phyloP scores from a whole-genome alignment of 2,113 vertebrate species.

The Psilopsiagon aymara region DNA sequence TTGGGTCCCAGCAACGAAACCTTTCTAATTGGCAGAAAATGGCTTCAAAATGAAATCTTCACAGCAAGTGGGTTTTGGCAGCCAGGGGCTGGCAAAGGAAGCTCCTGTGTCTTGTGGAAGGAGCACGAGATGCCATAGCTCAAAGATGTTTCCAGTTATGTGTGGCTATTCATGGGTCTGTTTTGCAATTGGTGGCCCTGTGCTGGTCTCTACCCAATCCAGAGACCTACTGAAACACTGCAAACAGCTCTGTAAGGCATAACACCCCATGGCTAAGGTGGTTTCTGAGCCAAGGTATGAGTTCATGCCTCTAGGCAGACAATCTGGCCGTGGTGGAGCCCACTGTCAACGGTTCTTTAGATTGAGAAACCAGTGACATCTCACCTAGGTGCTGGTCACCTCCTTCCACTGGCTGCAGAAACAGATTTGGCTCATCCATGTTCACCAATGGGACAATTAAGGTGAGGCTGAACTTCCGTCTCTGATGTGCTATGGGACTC shows the following conservation, averaged over 20 bases:
- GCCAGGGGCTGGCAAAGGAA: neutral
- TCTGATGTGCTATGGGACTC: too few relatives aligned
- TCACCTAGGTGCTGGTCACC: neutral
- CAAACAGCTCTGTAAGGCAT: neutral
- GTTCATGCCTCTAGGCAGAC: neutral
- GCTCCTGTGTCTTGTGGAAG: neutral
- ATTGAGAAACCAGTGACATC: neutral
- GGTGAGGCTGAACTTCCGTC: neutral
- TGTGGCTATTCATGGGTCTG: neutral
- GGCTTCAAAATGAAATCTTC: neutral
- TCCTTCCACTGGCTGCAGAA: neutral
- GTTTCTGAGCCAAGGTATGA: neutral
- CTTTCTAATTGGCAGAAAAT: neutral
- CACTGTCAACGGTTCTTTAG: neutral
- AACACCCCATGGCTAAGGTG: neutral
- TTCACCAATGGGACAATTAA: neutral
- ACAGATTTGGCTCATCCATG: neutral
- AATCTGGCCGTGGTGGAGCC: neutral
- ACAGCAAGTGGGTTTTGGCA: neutral
- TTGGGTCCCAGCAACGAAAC: neutral
- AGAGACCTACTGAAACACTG: neutral
- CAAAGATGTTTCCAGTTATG: neutral
- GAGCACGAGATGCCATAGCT: rapidly evolving
- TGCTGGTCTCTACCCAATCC: neutral
- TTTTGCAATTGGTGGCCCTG: neutral